Base-by-base conservation (phyloP, 2,113 vertebrate genomes). In the Puntigrus tetrazona region DNA sequence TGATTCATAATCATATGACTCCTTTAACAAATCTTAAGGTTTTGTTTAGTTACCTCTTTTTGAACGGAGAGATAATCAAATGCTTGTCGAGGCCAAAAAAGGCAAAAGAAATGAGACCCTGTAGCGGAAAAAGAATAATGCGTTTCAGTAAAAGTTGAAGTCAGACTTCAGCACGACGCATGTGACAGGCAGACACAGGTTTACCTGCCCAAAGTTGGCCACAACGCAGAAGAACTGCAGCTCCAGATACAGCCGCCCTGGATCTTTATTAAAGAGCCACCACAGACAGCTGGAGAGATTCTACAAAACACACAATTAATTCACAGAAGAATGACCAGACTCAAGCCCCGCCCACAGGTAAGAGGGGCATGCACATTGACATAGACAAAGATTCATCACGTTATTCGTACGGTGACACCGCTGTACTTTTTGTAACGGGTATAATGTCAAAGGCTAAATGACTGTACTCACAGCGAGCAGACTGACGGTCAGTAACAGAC, bases 11-110 rank as follows among this genome's bases (percentile, higher is more conserved):
- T 41, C 38, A 27, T 43, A 13, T 27, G 69, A 20, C 6, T 25
- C 34, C 7, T 69, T 38, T 69, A 5, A 38, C 38, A 38, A 38
- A 38, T 31, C 31, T 36, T 9, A 5, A 36, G 2, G 41, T 43
- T 27, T 20, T 20, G 43, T 73, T 10, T 10, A 45, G 27, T 75
- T 95, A 97, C 97, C 96, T 97, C 92, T 95, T 95, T 67, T 98
- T 98, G 94, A 97, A 93, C n/a, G 98, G 97, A n/a, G 97, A 88
- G 85, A 98, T 95, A 82, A 99, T 97, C 90, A 97, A 94, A 93
- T 98, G 96, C 87, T 98, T 98, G 91, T 99, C 98, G 90, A 99
- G 91, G 29, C 98, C 98, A 92, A 99, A 99, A 90, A 99, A 95
- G 85, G 94, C 96, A 91, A 99, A 99, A 45, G 96, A 97, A 91